Evolutionary conservation across 2,797 vertebrate species (phyloP), one percentile per base, ranked within the genome.

Genomic region (Acrocephalus scirpaceus): DNA sequence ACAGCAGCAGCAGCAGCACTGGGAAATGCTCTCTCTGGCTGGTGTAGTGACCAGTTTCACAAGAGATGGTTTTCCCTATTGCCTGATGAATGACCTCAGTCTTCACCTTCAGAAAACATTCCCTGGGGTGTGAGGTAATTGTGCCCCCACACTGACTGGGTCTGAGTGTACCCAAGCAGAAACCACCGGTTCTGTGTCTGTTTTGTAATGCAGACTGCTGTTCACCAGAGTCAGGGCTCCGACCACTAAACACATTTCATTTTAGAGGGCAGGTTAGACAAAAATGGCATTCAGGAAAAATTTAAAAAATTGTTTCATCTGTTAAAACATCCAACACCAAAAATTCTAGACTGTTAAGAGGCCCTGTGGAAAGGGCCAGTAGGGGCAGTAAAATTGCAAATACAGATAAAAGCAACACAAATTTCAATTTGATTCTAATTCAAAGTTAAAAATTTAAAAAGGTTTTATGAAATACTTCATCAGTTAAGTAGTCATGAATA

Each of bases 31-130:
- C 47, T 73, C 58, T 44, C 56, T 86, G 71, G 64, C 56, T 66
- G 61, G 56, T 69, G 53, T 17, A 60, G 44, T 79, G 74, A 42
- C 75, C 85, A 78, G 36, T 93, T 61, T 88, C 70, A 94, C 78
- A 85, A 93, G 70, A 70, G 80, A 85, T 56, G 62, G 21, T 80
- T 91, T 97, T 93, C 91, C 91, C 91, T 92, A 44, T 21, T 94
- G 89, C 82, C 75, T 87, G 50, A 67, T 38, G 62, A 94, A 81
- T 64, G 76, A 94, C 58, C 88, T 91, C 79, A 67, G 5, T 66
- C 42, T 86, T 95, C 91, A 94, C 69, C 89, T 86, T 85, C 70
- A 79, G 84, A 95, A 93, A 89, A 38, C 50, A 34, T 61, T 91
- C 76, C 77, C 76, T 30, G 6, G 86, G 62, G 74, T 75, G 58